Base-by-base conservation (phyloP, 2,888 invertebrate genomes). In the Hartigia nigra region DNA sequence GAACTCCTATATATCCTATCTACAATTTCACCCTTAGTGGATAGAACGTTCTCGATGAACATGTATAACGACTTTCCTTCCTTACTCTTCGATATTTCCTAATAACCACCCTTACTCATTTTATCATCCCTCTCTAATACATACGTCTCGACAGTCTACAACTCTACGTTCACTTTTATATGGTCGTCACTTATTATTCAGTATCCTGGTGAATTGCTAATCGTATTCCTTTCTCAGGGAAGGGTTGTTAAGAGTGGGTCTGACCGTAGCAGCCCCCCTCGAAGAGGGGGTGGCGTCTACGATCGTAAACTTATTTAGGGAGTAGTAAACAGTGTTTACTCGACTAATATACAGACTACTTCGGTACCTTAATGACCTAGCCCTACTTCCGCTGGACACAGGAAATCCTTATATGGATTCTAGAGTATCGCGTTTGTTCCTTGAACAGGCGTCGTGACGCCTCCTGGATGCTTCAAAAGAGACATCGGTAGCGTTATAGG, bases 301-400 rank as follows among this genome's bases (percentile, higher is more conserved):
- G 83, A 80, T 76, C 84, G 81, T 86, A 87, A 88, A 86, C 84
- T 88, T 87, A 86, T 88, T 88, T 85, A 85, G 82, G 80, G 84
- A 84, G 87, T 84, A 86, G 84, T 88, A 86, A 87, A 88, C 87
- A 87, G 85, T 87, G 86, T 88, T 88, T 88, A 87, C 87, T 85
- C 83, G 86, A 84, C 85, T 81, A 82, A 87, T 86, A 88, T 55
- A 87, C 86, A 70, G 82, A 82, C 82, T 80, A 87, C 83, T 87
- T 85, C 80, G 85, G 72, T 78, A 84, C 83, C 86, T 87, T 87
- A 87, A 87, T 84, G 87, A 87, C 82, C 87, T 77, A 76, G 77
- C 55, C 74, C 32, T 32, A 76, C 75, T 32, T 39, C 31, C 74
- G 31, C 70, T 72, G 81, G 80, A 79, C 76, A 69, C 72, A 79